These are phyloP conservation scores for Erythrolamprus reginae DNA, from an alignment of 2,113 vertebrate genomes.

Conservation along the genomic window DNA sequence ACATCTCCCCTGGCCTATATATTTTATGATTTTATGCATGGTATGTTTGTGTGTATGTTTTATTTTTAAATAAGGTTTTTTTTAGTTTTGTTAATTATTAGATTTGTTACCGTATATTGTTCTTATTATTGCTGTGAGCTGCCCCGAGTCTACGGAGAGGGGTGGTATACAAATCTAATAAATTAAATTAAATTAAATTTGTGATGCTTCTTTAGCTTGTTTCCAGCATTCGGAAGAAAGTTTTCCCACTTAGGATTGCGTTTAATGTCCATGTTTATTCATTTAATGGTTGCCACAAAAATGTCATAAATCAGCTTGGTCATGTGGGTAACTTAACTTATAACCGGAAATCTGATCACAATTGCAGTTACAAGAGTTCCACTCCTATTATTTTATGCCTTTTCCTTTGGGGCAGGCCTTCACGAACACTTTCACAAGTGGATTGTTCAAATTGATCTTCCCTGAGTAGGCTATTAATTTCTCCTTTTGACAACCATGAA, in stretches of 20 bases:
- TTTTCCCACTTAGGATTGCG: not conserved
- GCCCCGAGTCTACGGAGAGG: too few relatives aligned
- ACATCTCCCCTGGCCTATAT: too few relatives aligned
- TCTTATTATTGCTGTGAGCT: too few relatives aligned
- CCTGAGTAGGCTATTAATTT: not conserved
- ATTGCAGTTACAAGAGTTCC: not conserved
- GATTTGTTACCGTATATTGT: too few relatives aligned
- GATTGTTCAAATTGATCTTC: not conserved
- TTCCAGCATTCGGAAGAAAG: not conserved
- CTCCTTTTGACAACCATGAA: not conserved
- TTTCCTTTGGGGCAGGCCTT: not conserved
- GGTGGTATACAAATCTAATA: too few relatives aligned
- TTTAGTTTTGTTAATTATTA: too few relatives aligned
- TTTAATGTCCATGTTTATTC: not conserved
- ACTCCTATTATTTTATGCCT: not conserved
- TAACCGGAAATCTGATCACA: not conserved
- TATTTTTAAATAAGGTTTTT: too few relatives aligned
- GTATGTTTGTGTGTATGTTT: too few relatives aligned
- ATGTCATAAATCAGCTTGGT: not conserved
- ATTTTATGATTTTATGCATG: too few relatives aligned
- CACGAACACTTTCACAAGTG: not conserved
- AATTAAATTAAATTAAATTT: too few relatives aligned
- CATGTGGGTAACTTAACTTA: not conserved
- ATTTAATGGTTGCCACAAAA: not conserved
- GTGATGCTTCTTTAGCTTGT: not conserved